These are phyloP conservation scores for Halesus radiatus DNA, from an alignment of 1,140 invertebrate species.

Conservation along the genomic window DNA sequence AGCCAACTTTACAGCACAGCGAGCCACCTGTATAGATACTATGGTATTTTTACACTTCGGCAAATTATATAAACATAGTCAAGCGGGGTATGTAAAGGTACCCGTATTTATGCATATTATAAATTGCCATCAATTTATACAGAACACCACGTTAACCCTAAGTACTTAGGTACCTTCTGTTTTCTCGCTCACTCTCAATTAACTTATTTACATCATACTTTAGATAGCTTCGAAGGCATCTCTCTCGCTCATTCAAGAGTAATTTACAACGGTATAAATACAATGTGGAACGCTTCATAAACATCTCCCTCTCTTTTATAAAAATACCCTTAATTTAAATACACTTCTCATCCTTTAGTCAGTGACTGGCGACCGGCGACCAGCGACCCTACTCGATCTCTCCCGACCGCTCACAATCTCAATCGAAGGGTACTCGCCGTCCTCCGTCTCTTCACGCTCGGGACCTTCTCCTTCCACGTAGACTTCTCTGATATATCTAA, in stretches of 20 bases:
- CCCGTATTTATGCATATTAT: constrained; percentile 11
- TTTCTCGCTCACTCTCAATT: constrained; percentile 11
- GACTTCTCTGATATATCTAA: no score
- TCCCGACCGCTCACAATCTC: not conserved
- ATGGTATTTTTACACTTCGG: constrained; percentile 38
- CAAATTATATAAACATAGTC: constrained; percentile 38
- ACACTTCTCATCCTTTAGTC: no score
- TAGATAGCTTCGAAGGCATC: not conserved
- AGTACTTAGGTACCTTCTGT: not conserved
- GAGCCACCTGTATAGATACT: constrained; percentile 15
- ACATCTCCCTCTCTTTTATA: not conserved
- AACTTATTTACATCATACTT: not conserved
- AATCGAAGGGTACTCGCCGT: no score
- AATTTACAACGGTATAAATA: not conserved
- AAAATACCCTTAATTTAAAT: no score
- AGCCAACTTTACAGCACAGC: not conserved
- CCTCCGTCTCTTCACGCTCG: no score
- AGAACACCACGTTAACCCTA: constrained; percentile 13
- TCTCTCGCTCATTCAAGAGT: not conserved
- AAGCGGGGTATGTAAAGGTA: constrained; percentile 47
- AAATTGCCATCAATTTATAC: constrained; percentile 38
- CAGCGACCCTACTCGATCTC: no score
- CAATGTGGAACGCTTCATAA: constrained; percentile 1
- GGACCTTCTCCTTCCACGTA: no score
- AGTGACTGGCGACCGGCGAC: not conserved